phyloP scores from a whole-genome alignment of 2,888 invertebrate genomes.

The Sarcophaga rosellei region DNA sequence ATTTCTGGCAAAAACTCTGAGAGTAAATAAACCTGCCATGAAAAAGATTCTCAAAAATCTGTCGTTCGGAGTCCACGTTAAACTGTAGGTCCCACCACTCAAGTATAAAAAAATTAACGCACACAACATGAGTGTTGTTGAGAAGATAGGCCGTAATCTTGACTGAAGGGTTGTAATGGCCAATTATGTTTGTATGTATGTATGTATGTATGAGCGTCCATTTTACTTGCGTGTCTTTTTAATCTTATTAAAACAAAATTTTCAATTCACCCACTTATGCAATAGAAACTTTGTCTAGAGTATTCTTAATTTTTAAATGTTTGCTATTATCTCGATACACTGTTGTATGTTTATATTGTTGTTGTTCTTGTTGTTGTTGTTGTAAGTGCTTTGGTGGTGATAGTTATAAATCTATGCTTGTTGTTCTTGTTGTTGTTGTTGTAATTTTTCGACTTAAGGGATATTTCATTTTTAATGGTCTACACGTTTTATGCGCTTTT shows the following conservation, averaged over 20 bases:
- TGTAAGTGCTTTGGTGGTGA: not conserved
- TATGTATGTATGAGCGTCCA: too few relatives aligned
- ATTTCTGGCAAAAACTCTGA: too few relatives aligned
- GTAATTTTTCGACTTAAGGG: slow-evolving; percentile 57
- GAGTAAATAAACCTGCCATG: too few relatives aligned
- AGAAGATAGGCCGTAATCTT: too few relatives aligned
- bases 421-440: slow-evolving; percentile 22
- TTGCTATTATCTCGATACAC: slow-evolving; percentile 6
- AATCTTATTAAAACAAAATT: not conserved
- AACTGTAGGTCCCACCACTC: too few relatives aligned
- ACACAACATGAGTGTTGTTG: too few relatives aligned
- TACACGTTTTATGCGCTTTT: slow-evolving; percentile 63
- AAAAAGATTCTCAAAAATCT: too few relatives aligned
- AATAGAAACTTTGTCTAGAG: slow-evolving; percentile 20
- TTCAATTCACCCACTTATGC: not conserved
- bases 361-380: not conserved
- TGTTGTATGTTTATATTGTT: not conserved
- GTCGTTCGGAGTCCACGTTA: too few relatives aligned
- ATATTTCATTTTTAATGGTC: slow-evolving; percentile 67
- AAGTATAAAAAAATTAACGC: too few relatives aligned
- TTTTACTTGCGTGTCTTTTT: not conserved
- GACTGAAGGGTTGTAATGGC: too few relatives aligned
- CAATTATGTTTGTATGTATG: too few relatives aligned
- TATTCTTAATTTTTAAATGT: slow-evolving; percentile 15
- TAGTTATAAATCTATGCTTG: not conserved